These are phyloP conservation scores for Parazoanthus darwini DNA, from an alignment of 92 coral and sea anemone species.

Conservation along the genomic window DNA sequence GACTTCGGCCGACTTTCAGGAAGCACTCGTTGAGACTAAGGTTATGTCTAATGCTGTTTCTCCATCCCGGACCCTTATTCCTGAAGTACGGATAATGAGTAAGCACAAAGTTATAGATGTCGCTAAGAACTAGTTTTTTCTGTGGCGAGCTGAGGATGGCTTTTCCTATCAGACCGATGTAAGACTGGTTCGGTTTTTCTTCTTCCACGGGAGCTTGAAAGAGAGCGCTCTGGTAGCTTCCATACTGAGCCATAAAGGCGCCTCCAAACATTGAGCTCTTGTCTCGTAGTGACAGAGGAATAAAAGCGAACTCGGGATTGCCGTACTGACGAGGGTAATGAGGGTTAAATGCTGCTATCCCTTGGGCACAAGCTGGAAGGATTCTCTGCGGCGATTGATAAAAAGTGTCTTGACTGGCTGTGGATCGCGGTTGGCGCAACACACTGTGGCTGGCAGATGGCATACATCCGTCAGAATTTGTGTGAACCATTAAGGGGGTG, in stretches of 20 bases:
- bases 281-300: slow-evolving; percentile 18
- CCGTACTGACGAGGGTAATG: slow-evolving; percentile 15
- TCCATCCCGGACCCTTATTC: slow-evolving; percentile 68
- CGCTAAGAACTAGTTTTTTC: slow-evolving; percentile 55
- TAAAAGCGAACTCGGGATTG: slow-evolving; percentile 34
- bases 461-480: background rate
- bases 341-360: background rate
- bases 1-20: slow-evolving; percentile 62
- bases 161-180: slow-evolving; percentile 60
- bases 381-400: slow-evolving; percentile 24
- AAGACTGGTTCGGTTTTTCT: slow-evolving; percentile 62
- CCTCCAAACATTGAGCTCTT: slow-evolving; percentile 6
- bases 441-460: background rate
- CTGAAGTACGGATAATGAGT: slow-evolving; percentile 61
- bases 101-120: slow-evolving; percentile 61
- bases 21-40: slow-evolving; percentile 60
- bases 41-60: slow-evolving; percentile 60
- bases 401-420: background rate
- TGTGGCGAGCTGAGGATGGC: slow-evolving; percentile 63
- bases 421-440: background rate
- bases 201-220: slow-evolving; percentile 39
- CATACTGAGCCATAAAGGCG: background rate
- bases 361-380: slow-evolving; percentile 13
- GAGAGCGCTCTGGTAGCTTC: slow-evolving; percentile 9
- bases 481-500: background rate